Evolutionary conservation across 2,113 vertebrate genomes (phyloP).

Genomic region (Nestor notabilis): DNA sequence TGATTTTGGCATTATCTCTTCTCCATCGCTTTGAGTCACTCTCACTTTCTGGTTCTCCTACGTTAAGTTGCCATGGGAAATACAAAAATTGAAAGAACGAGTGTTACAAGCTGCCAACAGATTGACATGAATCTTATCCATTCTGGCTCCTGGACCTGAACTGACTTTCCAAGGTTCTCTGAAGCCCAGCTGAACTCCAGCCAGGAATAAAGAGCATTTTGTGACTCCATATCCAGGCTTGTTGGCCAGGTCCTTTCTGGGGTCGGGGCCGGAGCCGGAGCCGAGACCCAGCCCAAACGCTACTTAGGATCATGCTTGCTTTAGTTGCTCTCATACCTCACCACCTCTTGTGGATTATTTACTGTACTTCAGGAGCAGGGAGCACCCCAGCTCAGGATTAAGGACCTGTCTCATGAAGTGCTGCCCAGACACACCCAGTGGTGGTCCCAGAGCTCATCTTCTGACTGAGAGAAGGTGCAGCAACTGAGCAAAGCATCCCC

Average conservation of each 20-base stretch:
- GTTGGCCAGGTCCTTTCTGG: neutral
- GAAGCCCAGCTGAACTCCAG: neutral
- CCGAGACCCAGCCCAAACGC: neutral
- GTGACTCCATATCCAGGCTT: neutral
- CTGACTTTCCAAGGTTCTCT: neutral
- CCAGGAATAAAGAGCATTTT: neutral
- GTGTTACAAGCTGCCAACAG: neutral
- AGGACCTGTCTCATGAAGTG: neutral
- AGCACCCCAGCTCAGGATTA: neutral
- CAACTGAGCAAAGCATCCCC: neutral
- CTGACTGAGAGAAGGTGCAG: neutral
- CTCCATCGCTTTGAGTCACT: constrained; percentile 16
- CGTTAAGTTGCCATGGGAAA: constrained; percentile 15
- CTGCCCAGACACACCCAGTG: neutral
- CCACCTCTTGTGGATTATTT: neutral
- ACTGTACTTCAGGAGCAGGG: neutral
- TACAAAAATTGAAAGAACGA: neutral
- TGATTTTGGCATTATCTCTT: constrained; percentile 37
- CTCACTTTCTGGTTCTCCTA: neutral
- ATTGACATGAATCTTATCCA: constrained; percentile 4
- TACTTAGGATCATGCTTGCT: neutral
- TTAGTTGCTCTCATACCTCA: neutral
- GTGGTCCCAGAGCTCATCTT: neutral
- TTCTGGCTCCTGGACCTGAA: constrained; percentile 6
- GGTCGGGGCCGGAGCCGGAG: neutral